Conservation (phyloP, 2,113 vertebrate species). For the Sorex fumeus region DNA sequence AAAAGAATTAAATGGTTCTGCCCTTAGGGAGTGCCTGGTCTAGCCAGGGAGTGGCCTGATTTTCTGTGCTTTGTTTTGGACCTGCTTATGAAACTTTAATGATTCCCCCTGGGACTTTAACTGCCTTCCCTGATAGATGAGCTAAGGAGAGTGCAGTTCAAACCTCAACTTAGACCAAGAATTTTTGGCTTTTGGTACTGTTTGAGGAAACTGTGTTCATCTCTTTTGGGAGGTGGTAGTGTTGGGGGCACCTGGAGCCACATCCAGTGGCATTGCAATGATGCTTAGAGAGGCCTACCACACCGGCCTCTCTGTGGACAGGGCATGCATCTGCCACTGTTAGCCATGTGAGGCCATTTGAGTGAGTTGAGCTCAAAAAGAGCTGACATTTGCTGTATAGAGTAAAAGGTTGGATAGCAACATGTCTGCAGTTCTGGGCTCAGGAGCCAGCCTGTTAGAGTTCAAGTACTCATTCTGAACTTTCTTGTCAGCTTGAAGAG, state of each 20-base stretch:
- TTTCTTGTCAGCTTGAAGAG: slow-evolving; percentile 33
- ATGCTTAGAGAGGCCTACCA: too few relatives aligned
- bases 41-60: slow-evolving; percentile 46
- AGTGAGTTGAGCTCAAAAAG: background rate
- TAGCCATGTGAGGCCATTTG: too few relatives aligned
- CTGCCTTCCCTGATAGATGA: background rate
- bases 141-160: background rate
- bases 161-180: background rate
- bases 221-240: background rate
- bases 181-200: background rate
- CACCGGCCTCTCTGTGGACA: too few relatives aligned
- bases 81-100: slow-evolving; percentile 51
- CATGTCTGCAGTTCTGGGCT: slow-evolving; percentile 8
- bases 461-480: slow-evolving; percentile 31
- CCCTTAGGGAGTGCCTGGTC: slow-evolving; percentile 23
- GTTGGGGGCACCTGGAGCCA: too few relatives aligned
- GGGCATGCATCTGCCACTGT: too few relatives aligned
- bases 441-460: background rate
- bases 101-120: slow-evolving; percentile 27
- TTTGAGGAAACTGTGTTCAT: slow-evolving; percentile 37
- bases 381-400: slow-evolving; percentile 9
- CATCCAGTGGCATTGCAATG: too few relatives aligned
- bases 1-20: slow-evolving; percentile 58
- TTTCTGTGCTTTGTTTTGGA: slow-evolving; percentile 22
- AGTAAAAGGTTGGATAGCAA: background rate